Evolutionary conservation across 2,113 vertebrate species (phyloP).

Genomic region (Eolophus roseicapilla): DNA sequence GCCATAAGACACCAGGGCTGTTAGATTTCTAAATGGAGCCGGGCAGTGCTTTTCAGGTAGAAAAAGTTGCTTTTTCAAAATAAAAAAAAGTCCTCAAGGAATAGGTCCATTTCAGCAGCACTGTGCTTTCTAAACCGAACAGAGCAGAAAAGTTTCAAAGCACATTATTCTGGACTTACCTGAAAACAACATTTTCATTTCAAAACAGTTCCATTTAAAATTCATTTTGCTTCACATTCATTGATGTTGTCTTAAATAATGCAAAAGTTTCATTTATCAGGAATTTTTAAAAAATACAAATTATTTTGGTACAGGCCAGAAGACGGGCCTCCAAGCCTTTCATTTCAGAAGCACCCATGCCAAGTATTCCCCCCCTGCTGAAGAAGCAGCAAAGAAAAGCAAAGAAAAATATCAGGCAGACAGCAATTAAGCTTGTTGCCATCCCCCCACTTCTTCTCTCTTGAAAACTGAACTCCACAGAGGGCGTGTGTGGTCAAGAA

Average conservation of each 20-base stretch:
- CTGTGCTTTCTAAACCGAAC: not conserved
- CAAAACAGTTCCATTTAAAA: not conserved
- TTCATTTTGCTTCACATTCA: not conserved
- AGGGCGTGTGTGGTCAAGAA: not conserved
- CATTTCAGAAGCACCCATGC: not conserved
- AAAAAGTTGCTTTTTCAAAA: not conserved
- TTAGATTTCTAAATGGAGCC: not conserved
- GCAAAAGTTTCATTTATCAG: not conserved
- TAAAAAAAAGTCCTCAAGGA: not conserved
- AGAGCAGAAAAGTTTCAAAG: not conserved
- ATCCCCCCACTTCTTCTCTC: not conserved
- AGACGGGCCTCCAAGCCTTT: not conserved
- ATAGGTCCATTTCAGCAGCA: not conserved
- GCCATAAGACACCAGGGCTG: not conserved
- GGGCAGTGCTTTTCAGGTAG: not conserved
- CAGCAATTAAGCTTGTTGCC: not conserved
- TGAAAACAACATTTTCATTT: conserved; percentile 8
- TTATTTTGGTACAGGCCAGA: not conserved
- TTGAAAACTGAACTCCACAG: not conserved
- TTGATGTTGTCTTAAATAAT: not conserved
- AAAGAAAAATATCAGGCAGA: not conserved
- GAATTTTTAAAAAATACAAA: not conserved
- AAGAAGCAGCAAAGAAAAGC: not conserved
- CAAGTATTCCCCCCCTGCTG: not conserved
- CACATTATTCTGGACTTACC: not conserved